A percentile compares a stretch with the other conserved stretches of the same genome.
Conservation (phyloP, 1,140 invertebrate species). For the Zaprionus lachaisei region DNA sequence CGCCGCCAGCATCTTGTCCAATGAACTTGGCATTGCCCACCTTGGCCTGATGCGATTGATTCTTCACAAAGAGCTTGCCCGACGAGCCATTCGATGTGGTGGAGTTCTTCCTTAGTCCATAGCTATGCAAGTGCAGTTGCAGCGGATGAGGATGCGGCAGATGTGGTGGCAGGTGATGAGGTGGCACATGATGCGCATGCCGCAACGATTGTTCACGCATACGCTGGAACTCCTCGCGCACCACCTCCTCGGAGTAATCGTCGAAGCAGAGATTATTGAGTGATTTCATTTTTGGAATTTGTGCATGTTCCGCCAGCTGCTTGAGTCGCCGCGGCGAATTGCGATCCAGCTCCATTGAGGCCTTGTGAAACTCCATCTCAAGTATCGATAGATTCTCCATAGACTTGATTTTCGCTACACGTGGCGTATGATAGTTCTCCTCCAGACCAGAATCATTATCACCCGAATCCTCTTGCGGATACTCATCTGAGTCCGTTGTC, state of each 20-base stretch:
- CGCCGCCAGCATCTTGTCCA: constrained; percentile 62
- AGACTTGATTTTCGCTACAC: constrained; percentile 81
- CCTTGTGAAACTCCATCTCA: constrained; percentile 82
- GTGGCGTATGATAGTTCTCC: constrained; percentile 80
- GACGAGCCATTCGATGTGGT: constrained; percentile 66
- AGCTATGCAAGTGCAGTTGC: constrained; percentile 40
- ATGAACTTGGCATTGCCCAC: constrained; percentile 84
- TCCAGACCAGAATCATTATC: constrained; percentile 82
- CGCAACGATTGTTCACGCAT: constrained; percentile 67
- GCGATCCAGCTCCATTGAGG: constrained; percentile 76
- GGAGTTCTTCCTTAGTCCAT: constrained; percentile 64
- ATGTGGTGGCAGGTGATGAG: constrained; percentile 1
- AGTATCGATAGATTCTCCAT: constrained; percentile 83
- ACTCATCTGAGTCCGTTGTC: constrained; percentile 62
- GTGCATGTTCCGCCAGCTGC: constrained; percentile 64
- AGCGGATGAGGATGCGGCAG: constrained; percentile 21
- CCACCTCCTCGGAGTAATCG: constrained; percentile 66
- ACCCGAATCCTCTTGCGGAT: constrained; percentile 55
- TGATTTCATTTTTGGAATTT: constrained; percentile 83
- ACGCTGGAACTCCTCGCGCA: constrained; percentile 73
- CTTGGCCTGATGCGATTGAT: constrained; percentile 63
- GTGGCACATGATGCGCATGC: constrained; percentile 56
- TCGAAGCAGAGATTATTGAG: constrained; percentile 80
- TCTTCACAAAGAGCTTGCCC: constrained; percentile 70
- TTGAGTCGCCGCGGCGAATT: constrained; percentile 80